Base-by-base conservation (phyloP, 2,888 invertebrate genomes). In the Oscheius sp. region DNA sequence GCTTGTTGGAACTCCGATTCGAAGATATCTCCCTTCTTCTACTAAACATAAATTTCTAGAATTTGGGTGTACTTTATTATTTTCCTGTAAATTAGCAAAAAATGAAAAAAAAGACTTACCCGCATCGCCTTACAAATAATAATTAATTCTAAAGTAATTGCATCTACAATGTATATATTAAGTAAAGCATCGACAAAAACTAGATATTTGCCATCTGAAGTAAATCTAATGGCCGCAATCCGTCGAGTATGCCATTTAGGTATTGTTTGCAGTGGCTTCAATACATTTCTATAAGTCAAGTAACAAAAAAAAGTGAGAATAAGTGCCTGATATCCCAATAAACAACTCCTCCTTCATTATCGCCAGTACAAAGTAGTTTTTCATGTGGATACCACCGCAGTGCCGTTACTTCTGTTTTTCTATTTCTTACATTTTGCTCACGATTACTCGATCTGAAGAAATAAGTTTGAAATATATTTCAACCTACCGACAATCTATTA, bases 401-500 rank as follows among this genome's bases (percentile, higher is more conserved):
- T 5, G 64, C 24, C 12, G 33, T 17, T 1, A 64, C 51, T 5
- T 32, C 26, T 22, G 26, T 51, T 32, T 64, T 64, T n/a, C n/a
- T n/a, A 32, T 54, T 50, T 20, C 64, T 50, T 5, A 64, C 24
- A 17, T 64, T 41, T 2, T 64, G 64, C 2, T n/a, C 24, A 17
- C 12, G 38, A 12, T 36, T 30, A 17, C 41, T 41, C 1, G 6
- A 22, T 36, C 64, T 64, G 28, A 38, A n/a, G n/a, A n/a, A n/a
- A n/a, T n/a, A n/a, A n/a, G n/a, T 38, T 32, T 51, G 17, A 9
- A 54, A 54, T 36, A 12, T 8, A 3, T 2, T 24, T 51, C 26
- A 20, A 20, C 47, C 20, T 51, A 69, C 72, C 72, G 49, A 17
- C 67, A 63, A 61, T 73, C 72, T 14, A 73, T 67, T 3, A 73